Percentiles rank a stretch among this genome's conserved stretches.
Evolutionary conservation across 1,140 invertebrate genomes (phyloP).

Genomic region (Oncopodura yosiiana): DNA sequence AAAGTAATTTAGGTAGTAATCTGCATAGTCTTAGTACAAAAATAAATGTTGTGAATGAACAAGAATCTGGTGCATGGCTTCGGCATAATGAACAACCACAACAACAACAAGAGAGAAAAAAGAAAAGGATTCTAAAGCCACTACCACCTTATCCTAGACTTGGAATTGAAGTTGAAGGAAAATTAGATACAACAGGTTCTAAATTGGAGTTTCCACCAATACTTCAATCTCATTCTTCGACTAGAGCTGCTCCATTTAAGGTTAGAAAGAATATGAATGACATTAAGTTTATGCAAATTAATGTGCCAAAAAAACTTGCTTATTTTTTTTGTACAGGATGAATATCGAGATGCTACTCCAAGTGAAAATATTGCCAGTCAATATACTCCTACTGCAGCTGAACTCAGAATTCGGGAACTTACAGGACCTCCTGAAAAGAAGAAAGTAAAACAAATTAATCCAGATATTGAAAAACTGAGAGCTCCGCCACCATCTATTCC

Average conservation of each 20-base stretch:
- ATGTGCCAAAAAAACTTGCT: constrained; percentile 1
- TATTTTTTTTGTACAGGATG: constrained; percentile 38
- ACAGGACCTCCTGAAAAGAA: constrained; percentile 40
- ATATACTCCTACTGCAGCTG: constrained; percentile 47
- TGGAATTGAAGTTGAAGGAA: too few relatives aligned
- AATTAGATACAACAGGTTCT: neutral
- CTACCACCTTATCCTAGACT: too few relatives aligned
- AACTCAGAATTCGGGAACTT: constrained; percentile 46
- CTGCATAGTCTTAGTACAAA: too few relatives aligned
- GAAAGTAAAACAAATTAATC: constrained; percentile 26
- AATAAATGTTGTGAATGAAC: too few relatives aligned
- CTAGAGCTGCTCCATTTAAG: constrained; percentile 48
- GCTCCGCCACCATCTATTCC: constrained; percentile 42
- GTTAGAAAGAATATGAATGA: constrained; percentile 14
- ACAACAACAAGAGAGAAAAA: too few relatives aligned
- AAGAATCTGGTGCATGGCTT: too few relatives aligned
- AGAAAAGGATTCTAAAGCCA: too few relatives aligned
- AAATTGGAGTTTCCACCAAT: constrained; percentile 44
- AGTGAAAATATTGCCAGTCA: constrained; percentile 53
- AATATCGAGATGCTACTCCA: constrained; percentile 49
- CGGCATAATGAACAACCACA: too few relatives aligned
- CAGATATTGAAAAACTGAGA: constrained; percentile 39
- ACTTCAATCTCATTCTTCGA: constrained; percentile 46
- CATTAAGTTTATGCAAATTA: neutral
- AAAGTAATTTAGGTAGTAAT: too few relatives aligned